Evolutionary conservation across 37 sponge, comb jelly and placozoan genomes (phyloP).

Genomic region (Corticium candelabrum): DNA sequence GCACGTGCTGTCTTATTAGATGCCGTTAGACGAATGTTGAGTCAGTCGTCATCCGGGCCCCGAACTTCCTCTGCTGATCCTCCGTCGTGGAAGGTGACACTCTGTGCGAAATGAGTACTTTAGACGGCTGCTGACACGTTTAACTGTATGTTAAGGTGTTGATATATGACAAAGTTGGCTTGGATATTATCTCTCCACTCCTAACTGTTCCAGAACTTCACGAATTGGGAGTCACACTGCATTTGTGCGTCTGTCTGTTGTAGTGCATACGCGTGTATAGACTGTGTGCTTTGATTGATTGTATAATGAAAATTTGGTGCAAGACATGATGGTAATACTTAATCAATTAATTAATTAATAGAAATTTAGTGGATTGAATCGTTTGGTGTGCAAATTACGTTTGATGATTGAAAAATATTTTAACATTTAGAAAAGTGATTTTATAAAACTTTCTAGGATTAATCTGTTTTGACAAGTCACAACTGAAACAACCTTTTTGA

Average conservation of each 20-base stretch:
- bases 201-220: conserved; percentile 84
- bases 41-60: too few relatives aligned
- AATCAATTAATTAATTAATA: conserved; percentile 11
- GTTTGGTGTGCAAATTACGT: too few relatives aligned
- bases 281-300: too few relatives aligned
- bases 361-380: too few relatives aligned
- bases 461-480: too few relatives aligned
- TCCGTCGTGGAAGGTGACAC: neutral
- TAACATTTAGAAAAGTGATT: too few relatives aligned
- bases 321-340: neutral
- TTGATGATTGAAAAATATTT: too few relatives aligned
- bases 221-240: conserved; percentile 82
- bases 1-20: too few relatives aligned
- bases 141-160: conserved; percentile 51
- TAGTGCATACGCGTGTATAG: conserved; percentile 6
- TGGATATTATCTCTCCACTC: conserved; percentile 96
- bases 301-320: neutral
- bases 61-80: too few relatives aligned
- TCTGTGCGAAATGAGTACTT: neutral
- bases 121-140: neutral
- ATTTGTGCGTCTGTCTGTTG: conserved; percentile 73
- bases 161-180: conserved; percentile 86
- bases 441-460: too few relatives aligned
- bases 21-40: too few relatives aligned
- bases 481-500: too few relatives aligned